A percentile compares a stretch with the other conserved stretches of the same genome.
Evolutionary conservation across 2,888 invertebrate genomes (phyloP).

Genomic region (Hyppa rectilinea): DNA sequence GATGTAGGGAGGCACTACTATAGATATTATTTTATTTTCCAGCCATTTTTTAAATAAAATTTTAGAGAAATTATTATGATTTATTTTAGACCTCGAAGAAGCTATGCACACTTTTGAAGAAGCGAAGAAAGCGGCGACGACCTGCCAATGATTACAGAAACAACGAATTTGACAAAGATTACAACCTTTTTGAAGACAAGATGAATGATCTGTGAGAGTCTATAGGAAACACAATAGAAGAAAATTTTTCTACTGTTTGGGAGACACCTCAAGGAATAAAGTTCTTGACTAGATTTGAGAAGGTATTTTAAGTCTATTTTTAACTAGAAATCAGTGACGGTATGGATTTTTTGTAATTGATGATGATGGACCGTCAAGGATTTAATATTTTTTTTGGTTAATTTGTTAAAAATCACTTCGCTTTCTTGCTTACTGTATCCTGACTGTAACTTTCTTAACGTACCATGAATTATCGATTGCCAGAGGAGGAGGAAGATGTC

Average conservation of each 20-base stretch:
- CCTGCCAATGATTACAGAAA: constrained; percentile 97
- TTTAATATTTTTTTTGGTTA: background rate
- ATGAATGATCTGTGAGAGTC: constrained; percentile 94
- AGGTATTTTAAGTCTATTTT: constrained; percentile 87
- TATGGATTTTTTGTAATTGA: background rate
- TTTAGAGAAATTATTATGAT: background rate
- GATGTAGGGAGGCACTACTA: no score
- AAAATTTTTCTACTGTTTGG: constrained; percentile 97
- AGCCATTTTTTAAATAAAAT: no score
- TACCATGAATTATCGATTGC: no score
- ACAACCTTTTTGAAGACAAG: constrained; percentile 94
- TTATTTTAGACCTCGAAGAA: constrained; percentile 93
- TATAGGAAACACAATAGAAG: constrained; percentile 95
- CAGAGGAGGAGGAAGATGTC: constrained; percentile 91
- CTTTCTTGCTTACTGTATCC: constrained; percentile 83
- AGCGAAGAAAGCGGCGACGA: constrained; percentile 95
- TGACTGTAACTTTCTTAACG: no score
- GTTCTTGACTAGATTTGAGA: constrained; percentile 96
- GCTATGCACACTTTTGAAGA: constrained; percentile 96
- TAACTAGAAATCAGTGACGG: background rate
- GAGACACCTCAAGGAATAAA: constrained; percentile 97
- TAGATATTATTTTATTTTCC: background rate
- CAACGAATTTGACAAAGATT: constrained; percentile 96
- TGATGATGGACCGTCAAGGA: background rate
- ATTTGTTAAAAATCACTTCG: background rate